phyloP scores from a whole-genome alignment of 2,797 vertebrate species.

The Anguilla megastoma region DNA sequence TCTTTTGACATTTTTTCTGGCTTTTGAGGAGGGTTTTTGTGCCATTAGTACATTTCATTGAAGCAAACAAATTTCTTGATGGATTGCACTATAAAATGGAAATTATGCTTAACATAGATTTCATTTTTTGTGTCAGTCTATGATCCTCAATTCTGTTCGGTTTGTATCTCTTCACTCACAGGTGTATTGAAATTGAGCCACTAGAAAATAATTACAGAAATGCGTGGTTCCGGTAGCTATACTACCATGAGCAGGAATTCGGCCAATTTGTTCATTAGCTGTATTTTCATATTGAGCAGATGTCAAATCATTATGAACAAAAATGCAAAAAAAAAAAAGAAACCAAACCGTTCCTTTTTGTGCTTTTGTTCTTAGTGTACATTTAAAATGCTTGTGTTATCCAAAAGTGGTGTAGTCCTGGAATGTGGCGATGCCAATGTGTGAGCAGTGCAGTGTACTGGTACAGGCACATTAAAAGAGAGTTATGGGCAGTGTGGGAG shows the following conservation, averaged over 20 bases:
- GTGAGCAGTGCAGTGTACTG: no score
- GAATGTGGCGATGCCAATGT: not conserved
- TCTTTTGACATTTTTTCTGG: no score
- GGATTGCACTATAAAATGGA: not conserved
- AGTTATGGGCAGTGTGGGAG: not conserved
- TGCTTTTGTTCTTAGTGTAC: not conserved
- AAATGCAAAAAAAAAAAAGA: not conserved
- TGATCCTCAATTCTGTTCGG: not conserved
- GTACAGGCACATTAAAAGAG: no score
- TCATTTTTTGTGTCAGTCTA: not conserved
- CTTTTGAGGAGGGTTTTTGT: no score
- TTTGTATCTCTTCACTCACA: not conserved
- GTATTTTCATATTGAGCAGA: not conserved
- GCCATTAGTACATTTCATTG: not conserved
- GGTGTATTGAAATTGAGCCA: not conserved
- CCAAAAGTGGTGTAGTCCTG: not conserved
- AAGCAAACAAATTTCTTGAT: not conserved
- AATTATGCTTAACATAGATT: not conserved
- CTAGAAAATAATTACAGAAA: not conserved
- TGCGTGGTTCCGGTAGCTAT: not conserved
- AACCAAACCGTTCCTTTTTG: not conserved
- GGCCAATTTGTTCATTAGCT: not conserved
- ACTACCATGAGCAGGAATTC: no score
- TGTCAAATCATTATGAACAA: not conserved
- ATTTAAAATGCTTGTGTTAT: not conserved